Base-by-base conservation (phyloP, 2,113 vertebrate species). In the Tenrec ecaudatus region DNA sequence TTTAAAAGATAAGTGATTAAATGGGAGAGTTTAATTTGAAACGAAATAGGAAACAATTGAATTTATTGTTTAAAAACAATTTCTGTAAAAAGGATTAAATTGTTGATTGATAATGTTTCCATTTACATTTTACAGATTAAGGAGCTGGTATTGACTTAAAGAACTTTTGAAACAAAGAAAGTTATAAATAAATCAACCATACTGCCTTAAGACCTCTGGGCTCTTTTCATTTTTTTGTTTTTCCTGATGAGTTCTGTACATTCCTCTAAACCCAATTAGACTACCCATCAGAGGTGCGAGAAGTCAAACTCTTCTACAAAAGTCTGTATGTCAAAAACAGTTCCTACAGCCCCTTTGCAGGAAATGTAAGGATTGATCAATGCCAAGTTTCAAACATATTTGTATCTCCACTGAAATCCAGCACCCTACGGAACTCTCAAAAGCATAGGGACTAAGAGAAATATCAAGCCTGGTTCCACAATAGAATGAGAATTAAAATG, bases 301-400 rank as follows among this genome's bases (percentile, higher is more conserved):
- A 93, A 92, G 83, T 58, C 57, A 71, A 75, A 57, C 5, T 87
- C 81, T 91, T 62, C 58, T 19, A 53, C 23, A 36, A 25, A 90
- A 87, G n/a, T 69, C 82, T 58, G 5, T 17, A 77, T 53, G 36
- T 3, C 22, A 83, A 93, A 95, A 94, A 73, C 20, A 36, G 62
- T 77, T 47, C 91, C 73, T 38, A 29, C 88, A 82, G 81, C 58
- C 60, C n/a, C 53, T 4, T 88, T 81, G 3, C 77, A 77, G 62
- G 62, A 78, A 75, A 83, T 53, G 89, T 79, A 90, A 93, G 33
- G 62, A 86, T 83, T 86, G 92, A 95, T 94, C 85, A 94, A 83
- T 86, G 94, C 79, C 86, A 82, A 87, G 33, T 84, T 90, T 88
- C 80, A 83, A 93, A 38, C 60, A 47, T 33, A 78, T 95, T 86